Evolutionary conservation across 2,113 vertebrate genomes (phyloP).

Genomic region (Coracopsis vasa): DNA sequence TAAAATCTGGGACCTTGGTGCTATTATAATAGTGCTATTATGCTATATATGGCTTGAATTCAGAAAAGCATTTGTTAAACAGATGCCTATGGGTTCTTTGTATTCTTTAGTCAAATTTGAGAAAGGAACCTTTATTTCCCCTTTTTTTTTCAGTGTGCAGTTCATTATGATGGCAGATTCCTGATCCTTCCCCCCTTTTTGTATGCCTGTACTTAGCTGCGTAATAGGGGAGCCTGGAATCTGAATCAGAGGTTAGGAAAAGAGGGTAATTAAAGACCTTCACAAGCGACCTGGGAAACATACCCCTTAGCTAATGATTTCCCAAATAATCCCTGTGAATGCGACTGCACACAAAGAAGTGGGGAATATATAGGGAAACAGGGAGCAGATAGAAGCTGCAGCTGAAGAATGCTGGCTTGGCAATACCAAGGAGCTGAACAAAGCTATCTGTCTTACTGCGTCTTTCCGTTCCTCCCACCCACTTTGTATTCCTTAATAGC

Average conservation of each 20-base stretch:
- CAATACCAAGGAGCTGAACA: slow-evolving; percentile 24
- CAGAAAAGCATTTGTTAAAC: background rate
- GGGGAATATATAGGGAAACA: background rate
- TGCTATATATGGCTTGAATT: background rate
- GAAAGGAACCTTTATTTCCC: background rate
- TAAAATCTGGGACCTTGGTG: background rate
- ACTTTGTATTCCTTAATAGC: slow-evolving; percentile 22
- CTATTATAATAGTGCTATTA: background rate
- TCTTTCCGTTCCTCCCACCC: slow-evolving; percentile 38
- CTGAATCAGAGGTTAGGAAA: background rate
- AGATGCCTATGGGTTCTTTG: background rate
- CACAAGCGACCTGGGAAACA: background rate
- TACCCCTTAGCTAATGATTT: background rate
- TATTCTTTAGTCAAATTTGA: background rate
- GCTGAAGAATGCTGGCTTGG: slow-evolving; percentile 13
- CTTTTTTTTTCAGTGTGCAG: too few species aligned
- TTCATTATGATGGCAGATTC: background rate
- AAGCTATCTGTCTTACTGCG: slow-evolving; percentile 14
- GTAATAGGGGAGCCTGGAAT: background rate
- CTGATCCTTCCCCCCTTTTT: background rate
- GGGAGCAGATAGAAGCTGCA: background rate
- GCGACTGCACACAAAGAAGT: background rate
- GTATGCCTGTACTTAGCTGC: background rate
- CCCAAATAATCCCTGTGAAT: background rate
- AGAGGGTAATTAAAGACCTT: background rate